Conservation (phyloP, 2,113 vertebrate genomes). For the Rostratula benghalensis region DNA sequence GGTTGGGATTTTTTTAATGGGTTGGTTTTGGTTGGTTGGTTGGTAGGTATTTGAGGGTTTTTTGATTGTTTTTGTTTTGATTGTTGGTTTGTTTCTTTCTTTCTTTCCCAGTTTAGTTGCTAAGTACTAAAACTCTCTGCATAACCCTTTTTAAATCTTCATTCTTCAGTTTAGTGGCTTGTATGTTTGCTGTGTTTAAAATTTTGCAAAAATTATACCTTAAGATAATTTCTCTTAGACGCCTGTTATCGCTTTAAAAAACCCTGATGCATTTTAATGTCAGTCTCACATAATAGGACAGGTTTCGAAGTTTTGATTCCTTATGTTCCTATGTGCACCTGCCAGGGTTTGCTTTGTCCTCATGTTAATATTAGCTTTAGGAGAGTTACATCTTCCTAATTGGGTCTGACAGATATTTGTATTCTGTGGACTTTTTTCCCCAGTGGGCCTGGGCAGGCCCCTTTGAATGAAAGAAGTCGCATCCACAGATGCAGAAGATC, state of each 20-base stretch:
- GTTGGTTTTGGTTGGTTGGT: too few species aligned
- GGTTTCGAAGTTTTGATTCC: background rate
- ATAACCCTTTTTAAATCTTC: background rate
- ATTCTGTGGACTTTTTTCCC: background rate
- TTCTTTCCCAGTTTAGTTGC: background rate
- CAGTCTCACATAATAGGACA: background rate
- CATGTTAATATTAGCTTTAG: background rate
- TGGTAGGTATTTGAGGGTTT: too few species aligned
- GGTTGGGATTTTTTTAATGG: background rate
- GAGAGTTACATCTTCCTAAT: background rate
- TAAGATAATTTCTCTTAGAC: background rate
- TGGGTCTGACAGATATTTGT: background rate
- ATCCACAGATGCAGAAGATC: background rate
- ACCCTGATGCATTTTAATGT: background rate
- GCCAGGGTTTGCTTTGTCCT: background rate
- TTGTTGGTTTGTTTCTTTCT: too few species aligned
- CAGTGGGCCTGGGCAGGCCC: fast-evolving
- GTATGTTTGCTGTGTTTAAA: fast-evolving
- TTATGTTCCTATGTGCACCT: background rate
- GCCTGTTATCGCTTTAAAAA: fast-evolving
- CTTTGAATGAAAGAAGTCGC: background rate
- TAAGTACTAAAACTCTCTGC: background rate
- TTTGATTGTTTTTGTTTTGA: too few species aligned
- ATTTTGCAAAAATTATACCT: background rate
- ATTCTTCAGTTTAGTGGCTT: background rate